Evolutionary conservation across 2,888 invertebrate genomes (phyloP).

Genomic region (Acanthopleura granulata): DNA sequence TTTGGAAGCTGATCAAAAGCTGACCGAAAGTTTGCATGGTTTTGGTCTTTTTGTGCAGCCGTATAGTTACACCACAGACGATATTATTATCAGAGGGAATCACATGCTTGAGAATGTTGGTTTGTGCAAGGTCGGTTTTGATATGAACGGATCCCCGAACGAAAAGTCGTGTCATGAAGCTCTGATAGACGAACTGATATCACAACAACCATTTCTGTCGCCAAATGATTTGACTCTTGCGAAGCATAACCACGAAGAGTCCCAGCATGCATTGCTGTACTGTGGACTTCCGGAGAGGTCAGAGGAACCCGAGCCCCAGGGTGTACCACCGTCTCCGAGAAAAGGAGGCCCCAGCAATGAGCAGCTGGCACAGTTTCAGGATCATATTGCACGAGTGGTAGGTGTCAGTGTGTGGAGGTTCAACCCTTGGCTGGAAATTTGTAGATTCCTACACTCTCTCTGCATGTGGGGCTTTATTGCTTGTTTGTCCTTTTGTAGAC

Average conservation of each 20-base stretch:
- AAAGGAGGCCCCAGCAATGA: neutral
- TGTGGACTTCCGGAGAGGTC: neutral
- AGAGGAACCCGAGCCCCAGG: neutral
- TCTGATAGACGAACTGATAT: too few relatives aligned
- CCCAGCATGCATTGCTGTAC: neutral
- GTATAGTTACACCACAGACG: constrained; percentile 14
- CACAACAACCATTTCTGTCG: too few relatives aligned
- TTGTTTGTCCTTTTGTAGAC: too few relatives aligned
- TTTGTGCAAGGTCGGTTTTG: neutral
- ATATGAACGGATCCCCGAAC: neutral
- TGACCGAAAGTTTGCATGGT: neutral
- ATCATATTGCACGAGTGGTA: neutral
- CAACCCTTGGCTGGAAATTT: too few relatives aligned
- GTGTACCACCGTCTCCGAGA: neutral
- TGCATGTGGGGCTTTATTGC: too few relatives aligned
- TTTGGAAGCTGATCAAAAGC: neutral
- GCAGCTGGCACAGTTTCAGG: neutral
- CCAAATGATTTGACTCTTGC: too few relatives aligned
- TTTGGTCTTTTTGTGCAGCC: constrained; percentile 15
- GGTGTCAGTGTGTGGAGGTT: neutral
- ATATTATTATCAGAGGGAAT: neutral
- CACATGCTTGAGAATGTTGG: too few relatives aligned
- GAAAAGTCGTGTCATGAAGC: neutral
- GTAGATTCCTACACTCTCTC: too few relatives aligned
- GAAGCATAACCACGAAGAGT: neutral